Conservation (phyloP, 2,797 vertebrate genomes). For the Luscinia luscinia region DNA sequence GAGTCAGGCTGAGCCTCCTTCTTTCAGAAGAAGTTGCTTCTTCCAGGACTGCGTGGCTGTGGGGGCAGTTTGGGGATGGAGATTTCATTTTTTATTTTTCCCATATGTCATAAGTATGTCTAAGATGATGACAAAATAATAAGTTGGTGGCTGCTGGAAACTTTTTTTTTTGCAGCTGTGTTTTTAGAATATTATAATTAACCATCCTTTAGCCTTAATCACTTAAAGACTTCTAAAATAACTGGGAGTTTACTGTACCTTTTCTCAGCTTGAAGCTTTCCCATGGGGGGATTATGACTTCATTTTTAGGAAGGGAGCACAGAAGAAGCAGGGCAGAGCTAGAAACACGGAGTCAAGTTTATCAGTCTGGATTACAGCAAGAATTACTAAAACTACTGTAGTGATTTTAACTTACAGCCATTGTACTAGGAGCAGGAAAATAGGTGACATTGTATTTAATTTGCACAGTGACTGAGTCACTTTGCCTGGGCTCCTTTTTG, state of each 20-base stretch:
- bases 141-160: conserved; percentile 38
- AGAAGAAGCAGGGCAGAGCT: not conserved
- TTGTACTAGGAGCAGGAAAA: not conserved
- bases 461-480: not conserved
- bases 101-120: not conserved
- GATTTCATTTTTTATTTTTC: conserved; percentile 20
- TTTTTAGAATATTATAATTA: conserved; percentile 38
- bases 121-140: conserved; percentile 43
- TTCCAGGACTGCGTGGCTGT: not conserved
- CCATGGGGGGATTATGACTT: not conserved
- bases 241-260: conserved; percentile 3
- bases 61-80: not conserved
- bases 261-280: not conserved
- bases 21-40: not conserved
- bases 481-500: not conserved
- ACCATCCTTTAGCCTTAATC: conserved; percentile 30
- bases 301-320: not conserved
- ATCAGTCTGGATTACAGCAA: not conserved
- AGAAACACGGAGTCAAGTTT: not conserved
- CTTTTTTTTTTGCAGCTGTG: conserved; percentile 23
- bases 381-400: not conserved
- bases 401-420: not conserved
- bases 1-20: not conserved
- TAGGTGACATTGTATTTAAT: not conserved
- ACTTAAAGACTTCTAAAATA: conserved; percentile 25